phyloP scores from a whole-genome alignment of 30 jellyfish, hydroid and myxozoan species.

The Chrysaora quinquecirrha region DNA sequence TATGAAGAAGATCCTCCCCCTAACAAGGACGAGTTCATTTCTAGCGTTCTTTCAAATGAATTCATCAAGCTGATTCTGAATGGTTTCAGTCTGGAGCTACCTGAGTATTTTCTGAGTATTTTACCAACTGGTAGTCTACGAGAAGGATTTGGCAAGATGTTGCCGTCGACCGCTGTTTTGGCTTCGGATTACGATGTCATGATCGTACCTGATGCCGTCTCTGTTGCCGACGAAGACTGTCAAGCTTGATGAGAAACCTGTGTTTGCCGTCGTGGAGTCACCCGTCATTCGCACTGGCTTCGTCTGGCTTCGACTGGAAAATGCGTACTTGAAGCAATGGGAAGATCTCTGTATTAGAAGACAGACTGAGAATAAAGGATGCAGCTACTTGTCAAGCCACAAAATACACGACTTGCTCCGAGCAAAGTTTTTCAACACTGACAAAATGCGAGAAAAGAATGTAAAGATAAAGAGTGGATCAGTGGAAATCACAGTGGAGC shows the following conservation, averaged over 20 bases:
- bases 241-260: conserved; percentile 20
- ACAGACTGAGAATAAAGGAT: conserved; percentile 26
- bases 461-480: background rate
- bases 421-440: conserved; percentile 8
- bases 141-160: conserved; percentile 59
- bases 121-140: conserved; percentile 74
- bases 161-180: conserved; percentile 60
- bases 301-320: conserved; percentile 62
- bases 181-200: conserved; percentile 68
- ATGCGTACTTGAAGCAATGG: conserved; percentile 49
- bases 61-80: conserved; percentile 34
- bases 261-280: conserved; percentile 34
- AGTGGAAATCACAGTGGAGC: conserved; percentile 18
- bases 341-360: conserved; percentile 42
- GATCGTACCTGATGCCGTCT: conserved; percentile 50
- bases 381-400: conserved; percentile 39
- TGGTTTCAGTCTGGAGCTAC: conserved; percentile 37
- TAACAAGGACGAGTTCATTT: background rate
- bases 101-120: conserved; percentile 55
- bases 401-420: conserved; percentile 10
- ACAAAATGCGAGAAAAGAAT: background rate
- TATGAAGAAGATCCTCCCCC: conserved; percentile 59
- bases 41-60: background rate
- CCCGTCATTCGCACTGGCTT: conserved; percentile 8
- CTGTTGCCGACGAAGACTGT: conserved; percentile 19